Percentiles rank a stretch among this genome's conserved stretches.
Evolutionary conservation across 64 coral and sea anemone species (phyloP).

Genomic region (Astreopora myriophthalma): DNA sequence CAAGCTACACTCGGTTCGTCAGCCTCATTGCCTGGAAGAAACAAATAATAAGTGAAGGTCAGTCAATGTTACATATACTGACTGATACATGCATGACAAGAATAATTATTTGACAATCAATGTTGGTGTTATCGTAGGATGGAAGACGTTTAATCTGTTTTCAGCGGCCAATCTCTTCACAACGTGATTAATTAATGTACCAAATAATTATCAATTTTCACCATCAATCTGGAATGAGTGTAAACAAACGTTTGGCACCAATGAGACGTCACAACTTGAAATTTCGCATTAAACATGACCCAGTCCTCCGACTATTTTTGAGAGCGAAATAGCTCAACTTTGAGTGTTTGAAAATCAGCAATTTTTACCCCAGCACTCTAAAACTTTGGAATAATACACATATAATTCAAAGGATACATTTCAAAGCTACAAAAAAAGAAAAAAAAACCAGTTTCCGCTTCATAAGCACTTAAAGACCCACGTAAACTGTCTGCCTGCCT

Average conservation of each 20-base stretch:
- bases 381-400: not conserved
- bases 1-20: conserved; percentile 34
- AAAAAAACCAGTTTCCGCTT: no score
- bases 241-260: no score
- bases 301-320: not conserved
- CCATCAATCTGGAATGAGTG: not conserved
- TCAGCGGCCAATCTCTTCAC: not conserved
- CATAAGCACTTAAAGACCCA: no score
- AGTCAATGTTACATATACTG: no score
- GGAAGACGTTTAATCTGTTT: not conserved
- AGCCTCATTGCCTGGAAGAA: conserved; percentile 86
- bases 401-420: no score
- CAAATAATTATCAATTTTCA: not conserved
- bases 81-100: no score
- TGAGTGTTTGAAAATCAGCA: not conserved
- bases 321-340: not conserved
- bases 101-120: no score
- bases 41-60: not conserved
- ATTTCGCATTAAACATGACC: not conserved
- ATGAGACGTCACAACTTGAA: not conserved
- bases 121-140: no score
- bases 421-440: no score
- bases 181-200: not conserved
- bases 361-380: not conserved
- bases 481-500: no score